Evolutionary conservation across 2,797 vertebrate genomes (phyloP), one percentile per base, ranked within the genome.

Genomic region (Rhinophrynus dorsalis): DNA sequence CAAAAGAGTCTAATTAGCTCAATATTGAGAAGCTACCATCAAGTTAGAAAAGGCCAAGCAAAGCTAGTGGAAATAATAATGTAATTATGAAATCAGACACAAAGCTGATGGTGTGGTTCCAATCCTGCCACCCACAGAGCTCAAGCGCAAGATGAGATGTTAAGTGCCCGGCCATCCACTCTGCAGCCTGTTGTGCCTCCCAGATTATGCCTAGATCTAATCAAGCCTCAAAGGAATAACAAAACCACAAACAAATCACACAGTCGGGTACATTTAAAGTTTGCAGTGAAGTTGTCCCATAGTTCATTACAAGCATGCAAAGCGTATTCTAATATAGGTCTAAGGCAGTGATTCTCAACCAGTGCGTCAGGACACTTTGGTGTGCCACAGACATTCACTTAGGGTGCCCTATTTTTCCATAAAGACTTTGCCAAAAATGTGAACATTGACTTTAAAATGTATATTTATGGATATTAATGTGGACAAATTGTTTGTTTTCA

Each of bases 41-140:
- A 35, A 26, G 33, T 27, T 10, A 26, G 26, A 18, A 32, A 42
- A 26, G 67, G 21, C 37, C 32, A 33, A 27, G 40, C 5, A 27
- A 29, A 38, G 23, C 27, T 29, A 10, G 15, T 24, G 27, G 38
- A 62, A 35, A 55, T 18, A 32, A 71, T 60, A 55, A 15, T 30
- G 32, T 50, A 64, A 64, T 64, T 71, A 64, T 64, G 33, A 42
- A 30, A 71, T 57, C 52, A 64, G 6, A 56, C 38, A n/a, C 15
- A n/a, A n/a, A 27, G 59, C 44, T 68, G 30, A 44, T 32, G 32
- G 56, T 68, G 33, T 35, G 12, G 12, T 35, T 48, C 13, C 55
- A 40, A n/a, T 12, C 57, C 30, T n/a, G 20, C 57, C 67, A 51
- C 67, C 57, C 57, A 60, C 47, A 3, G 47, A 60, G 67, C 27